Evolutionary conservation across 2,113 vertebrate species (phyloP).

Genomic region (Coptodon bakossiorum): DNA sequence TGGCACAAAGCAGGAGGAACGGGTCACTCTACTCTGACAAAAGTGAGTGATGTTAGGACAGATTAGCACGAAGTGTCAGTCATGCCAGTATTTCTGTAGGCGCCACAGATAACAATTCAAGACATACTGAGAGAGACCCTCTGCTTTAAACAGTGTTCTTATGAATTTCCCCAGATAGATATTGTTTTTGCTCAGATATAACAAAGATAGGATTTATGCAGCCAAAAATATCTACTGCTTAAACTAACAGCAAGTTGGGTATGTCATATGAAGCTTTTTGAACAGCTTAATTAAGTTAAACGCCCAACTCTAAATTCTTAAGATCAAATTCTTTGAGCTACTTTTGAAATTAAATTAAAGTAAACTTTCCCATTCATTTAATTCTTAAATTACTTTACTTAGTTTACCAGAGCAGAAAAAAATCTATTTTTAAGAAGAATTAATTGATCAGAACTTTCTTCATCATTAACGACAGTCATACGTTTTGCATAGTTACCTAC

Average conservation of each 20-base stretch:
- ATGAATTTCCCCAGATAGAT: background rate
- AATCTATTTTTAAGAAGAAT: background rate
- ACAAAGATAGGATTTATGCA: background rate
- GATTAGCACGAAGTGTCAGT: accelerated
- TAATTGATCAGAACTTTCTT: background rate
- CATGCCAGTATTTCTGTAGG: background rate
- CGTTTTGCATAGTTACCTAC: accelerated
- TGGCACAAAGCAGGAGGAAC: background rate
- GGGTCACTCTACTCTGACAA: background rate
- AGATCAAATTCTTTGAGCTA: background rate
- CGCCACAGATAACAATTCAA: background rate
- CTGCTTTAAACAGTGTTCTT: background rate
- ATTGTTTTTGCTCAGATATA: background rate
- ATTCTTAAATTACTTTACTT: background rate
- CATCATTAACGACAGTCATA: background rate
- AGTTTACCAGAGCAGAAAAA: background rate
- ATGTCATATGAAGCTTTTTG: background rate
- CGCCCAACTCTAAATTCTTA: background rate
- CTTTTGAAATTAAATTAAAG: accelerated
- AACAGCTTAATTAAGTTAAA: background rate
- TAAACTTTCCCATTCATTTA: background rate
- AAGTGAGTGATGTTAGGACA: background rate
- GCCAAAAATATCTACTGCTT: background rate
- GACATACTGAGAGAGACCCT: background rate
- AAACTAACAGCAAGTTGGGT: background rate